Evolutionary conservation across 2,888 invertebrate genomes (phyloP), one percentile per base, ranked within the genome.

Genomic region (Serripes groenlandicus): DNA sequence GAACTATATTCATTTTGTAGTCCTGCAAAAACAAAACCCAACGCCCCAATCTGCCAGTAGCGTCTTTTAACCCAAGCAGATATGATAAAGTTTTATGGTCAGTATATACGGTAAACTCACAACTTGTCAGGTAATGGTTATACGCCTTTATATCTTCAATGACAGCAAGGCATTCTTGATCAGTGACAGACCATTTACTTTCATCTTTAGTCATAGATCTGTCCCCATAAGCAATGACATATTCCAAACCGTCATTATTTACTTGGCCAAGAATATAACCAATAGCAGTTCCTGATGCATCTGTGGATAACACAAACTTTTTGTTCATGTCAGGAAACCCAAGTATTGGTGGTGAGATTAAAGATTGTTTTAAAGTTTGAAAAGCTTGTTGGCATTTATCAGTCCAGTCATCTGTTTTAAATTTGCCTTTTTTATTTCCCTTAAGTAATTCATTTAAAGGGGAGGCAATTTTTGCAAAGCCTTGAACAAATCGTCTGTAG

Each of bases 391-490:
- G 58, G n/a, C 58, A 56, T 7, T 56, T 52, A 11, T 83, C 77
- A 4, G 81, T 82, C 93, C 94, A 94, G 9, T 81, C 66, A 18
- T 68, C 69, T 35, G 49, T 18, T 26, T 81, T 64, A 62, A 90
- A 93, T n/a, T n/a, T n/a, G n/a, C n/a, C n/a, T n/a, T n/a, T n/a
- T n/a, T n/a, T n/a, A n/a, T n/a, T n/a, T n/a, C 90, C 92, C 76
- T 88, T 88, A 30, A 93, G 77, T 15, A 93, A 76, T 0, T 74
- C 35, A 79, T 94, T 90, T 21, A 94, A 75, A 0, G 93, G 94
- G 18, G 84, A 82, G 37, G 91, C 81, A 11, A 92, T 88, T 9
- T 84, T 62, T 1, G 93, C 77, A 18, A 92, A 84, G 28, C 90
- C 89, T 18, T 23, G 9, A n/a, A 95, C 87, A n/a, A n/a, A n/a